Conservation (phyloP, 2,797 vertebrate species). For the Petrocephalus sullivani region DNA sequence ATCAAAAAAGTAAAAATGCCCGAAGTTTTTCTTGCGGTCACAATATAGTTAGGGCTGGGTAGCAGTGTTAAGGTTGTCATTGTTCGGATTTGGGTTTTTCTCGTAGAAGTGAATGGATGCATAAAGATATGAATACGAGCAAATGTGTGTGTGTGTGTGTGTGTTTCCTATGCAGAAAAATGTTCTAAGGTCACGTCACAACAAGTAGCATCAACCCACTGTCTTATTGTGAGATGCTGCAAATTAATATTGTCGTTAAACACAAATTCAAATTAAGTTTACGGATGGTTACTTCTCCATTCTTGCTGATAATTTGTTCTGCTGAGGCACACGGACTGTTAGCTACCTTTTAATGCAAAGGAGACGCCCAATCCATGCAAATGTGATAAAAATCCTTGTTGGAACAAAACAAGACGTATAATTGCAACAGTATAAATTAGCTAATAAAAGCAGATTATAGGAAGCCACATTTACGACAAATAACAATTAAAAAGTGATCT, state of each 20-base stretch:
- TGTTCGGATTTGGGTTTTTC: no score
- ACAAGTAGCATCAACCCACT: background rate
- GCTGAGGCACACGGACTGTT: slow-evolving; percentile 17
- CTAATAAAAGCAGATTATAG: background rate
- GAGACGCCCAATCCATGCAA: slow-evolving; percentile 57
- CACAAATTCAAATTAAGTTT: slow-evolving; percentile 15
- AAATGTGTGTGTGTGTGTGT: background rate
- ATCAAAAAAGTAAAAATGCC: no score
- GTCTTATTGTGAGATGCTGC: background rate
- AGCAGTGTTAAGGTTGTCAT: no score
- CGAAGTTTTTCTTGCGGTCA: no score
- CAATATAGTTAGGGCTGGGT: no score
- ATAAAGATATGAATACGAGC: no score
- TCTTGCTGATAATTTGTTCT: slow-evolving; percentile 48
- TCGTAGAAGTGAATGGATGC: no score
- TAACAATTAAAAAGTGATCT: slow-evolving; percentile 50
- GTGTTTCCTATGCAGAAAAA: background rate
- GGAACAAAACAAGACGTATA: slow-evolving; percentile 44
- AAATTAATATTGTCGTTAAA: background rate
- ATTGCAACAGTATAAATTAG: background rate
- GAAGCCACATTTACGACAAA: slow-evolving; percentile 41
- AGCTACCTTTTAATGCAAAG: slow-evolving; percentile 26
- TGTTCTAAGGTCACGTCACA: background rate
- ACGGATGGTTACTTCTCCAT: background rate
- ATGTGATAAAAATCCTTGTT: slow-evolving; percentile 56